Percentiles rank a stretch among this genome's conserved stretches.
Conservation (phyloP, 2,113 vertebrate genomes). For the Periophthalmus modestus region DNA sequence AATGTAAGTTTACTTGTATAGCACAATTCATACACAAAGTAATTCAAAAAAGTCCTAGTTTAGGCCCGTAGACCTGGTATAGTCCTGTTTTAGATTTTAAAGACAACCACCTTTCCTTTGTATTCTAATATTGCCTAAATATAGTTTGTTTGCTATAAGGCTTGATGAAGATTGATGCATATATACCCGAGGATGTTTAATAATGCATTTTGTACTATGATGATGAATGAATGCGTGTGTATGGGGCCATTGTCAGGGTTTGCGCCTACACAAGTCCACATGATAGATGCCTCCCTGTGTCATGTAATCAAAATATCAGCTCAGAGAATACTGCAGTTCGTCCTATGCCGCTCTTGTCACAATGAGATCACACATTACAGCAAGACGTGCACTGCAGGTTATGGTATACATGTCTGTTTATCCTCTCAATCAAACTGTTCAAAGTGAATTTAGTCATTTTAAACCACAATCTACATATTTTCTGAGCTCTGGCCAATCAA, state of each 20-base stretch:
- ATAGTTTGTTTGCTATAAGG: not conserved
- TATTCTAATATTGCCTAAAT: not conserved
- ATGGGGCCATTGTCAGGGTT: constrained; percentile 21
- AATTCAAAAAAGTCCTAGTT: too few relatives aligned
- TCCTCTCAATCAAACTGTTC: not conserved
- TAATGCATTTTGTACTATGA: constrained; percentile 26
- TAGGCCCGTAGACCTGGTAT: too few relatives aligned
- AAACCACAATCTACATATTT: too few relatives aligned
- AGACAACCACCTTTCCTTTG: not conserved
- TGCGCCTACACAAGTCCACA: constrained; percentile 38
- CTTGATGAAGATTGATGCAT: constrained; percentile 9
- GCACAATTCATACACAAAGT: too few relatives aligned
- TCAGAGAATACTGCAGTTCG: constrained; percentile 8
- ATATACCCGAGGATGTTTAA: constrained; percentile 5
- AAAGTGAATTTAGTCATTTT: too few relatives aligned
- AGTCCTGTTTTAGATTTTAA: not conserved
- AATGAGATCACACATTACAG: not conserved
- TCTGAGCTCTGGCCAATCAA: too few relatives aligned
- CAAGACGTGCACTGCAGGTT: not conserved
- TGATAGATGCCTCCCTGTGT: constrained; percentile 67
- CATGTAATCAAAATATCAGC: constrained; percentile 27
- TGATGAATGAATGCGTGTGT: constrained; percentile 23
- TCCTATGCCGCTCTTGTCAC: not conserved
- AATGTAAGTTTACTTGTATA: too few relatives aligned
- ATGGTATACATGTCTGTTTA: not conserved